phyloP scores from a whole-genome alignment of 2,797 vertebrate species.

The Ceryle rudis region DNA sequence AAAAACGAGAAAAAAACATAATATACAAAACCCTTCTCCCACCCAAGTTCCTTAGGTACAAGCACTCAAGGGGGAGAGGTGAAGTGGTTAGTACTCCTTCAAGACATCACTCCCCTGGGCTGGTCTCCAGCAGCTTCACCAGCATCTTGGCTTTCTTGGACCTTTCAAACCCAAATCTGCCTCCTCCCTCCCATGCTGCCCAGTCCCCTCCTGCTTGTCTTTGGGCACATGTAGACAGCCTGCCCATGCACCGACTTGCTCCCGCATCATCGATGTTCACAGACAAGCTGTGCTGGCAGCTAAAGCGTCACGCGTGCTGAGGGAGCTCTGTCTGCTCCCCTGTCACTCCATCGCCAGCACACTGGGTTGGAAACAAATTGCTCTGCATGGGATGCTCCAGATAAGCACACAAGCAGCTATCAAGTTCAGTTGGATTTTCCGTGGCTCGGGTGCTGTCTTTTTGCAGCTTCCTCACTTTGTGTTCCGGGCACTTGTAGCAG shows the following conservation, averaged over 20 bases:
- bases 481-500: neutral
- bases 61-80: neutral
- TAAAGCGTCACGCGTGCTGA: accelerated
- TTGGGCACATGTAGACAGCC: neutral
- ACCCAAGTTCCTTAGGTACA: neutral
- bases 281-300: neutral
- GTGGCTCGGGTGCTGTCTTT: neutral
- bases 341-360: accelerated
- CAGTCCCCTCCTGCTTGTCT: neutral
- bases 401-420: neutral
- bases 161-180: neutral
- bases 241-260: accelerated
- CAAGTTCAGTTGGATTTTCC: neutral
- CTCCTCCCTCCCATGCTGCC: neutral
- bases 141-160: neutral
- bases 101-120: neutral
- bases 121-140: neutral
- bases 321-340: neutral
- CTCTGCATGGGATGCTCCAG: neutral
- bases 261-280: accelerated
- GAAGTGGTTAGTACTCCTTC: neutral
- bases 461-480: neutral
- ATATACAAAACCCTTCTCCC: neutral
- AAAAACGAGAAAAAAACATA: accelerated
- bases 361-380: accelerated